Base-by-base conservation (phyloP, 2,888 invertebrate genomes). In the Leuctra nigra region DNA sequence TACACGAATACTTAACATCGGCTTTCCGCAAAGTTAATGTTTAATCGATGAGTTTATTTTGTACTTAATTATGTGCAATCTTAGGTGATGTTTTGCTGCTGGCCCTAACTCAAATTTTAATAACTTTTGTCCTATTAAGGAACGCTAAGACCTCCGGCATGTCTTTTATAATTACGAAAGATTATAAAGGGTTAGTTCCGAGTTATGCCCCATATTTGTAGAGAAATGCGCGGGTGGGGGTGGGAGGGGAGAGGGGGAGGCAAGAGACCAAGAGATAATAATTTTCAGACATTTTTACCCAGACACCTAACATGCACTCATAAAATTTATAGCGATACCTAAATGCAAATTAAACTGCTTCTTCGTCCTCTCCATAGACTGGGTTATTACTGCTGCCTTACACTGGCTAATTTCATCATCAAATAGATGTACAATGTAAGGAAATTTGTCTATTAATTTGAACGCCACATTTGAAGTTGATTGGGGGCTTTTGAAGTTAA, bases 101-200 rank as follows among this genome's bases (percentile, higher is more conserved):
- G 16, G 36, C 13, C 4, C 36, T 36, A 14, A 36, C 36, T 36
- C 13, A 36, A 36, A 36, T 36, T 36, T n/a, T 6, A 36, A 36
- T 36, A 36, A 36, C 36, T 36, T 36, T 36, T 36, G n/a, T 13
- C 16, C 16, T 14, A 36, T 6, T 13, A 36, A 36, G 36, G 13
- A 33, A 33, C 13, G 16, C 13, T 13, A 13, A 36, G n/a, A 4
- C 18, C n/a, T 7, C 3, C 4, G 13, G 13, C 16, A n/a, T 47
- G 47, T 47, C 47, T 47, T 47, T 24, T 16, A 25, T 47, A 47
- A 47, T 47, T 47, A 16, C 24, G 13, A 47, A 47, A 25, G 47
- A 47, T 47, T 47, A 47, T 47, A 47, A 47, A 24, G n/a, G 47
- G n/a, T n/a, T n/a, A 2, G 14, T 47, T 2, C 23, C 14, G 7